A percentile compares a stretch with the other conserved stretches of the same genome.
Evolutionary conservation across 2,113 vertebrate genomes (phyloP).

Genomic region (Lanius collurio): DNA sequence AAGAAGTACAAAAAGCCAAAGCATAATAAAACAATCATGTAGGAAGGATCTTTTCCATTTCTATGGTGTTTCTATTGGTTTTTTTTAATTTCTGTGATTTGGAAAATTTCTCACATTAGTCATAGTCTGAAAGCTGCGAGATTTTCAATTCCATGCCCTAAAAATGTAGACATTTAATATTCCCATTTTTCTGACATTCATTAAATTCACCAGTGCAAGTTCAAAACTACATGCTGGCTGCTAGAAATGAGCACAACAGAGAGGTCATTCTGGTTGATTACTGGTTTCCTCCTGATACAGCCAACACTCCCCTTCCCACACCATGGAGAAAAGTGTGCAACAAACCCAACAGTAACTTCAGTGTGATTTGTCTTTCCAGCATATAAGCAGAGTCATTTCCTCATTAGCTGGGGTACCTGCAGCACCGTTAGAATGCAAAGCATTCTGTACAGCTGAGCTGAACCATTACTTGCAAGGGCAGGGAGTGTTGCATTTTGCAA

Average conservation of each 20-base stretch:
- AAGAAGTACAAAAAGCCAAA: background rate
- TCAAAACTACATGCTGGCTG: background rate
- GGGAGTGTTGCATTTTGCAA: background rate
- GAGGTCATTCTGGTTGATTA: background rate
- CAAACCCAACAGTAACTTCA: background rate
- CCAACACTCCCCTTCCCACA: background rate
- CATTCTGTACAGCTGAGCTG: background rate
- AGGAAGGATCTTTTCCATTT: background rate
- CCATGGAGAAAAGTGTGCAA: background rate
- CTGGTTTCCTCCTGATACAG: background rate
- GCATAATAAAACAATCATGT: background rate
- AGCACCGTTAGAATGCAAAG: background rate
- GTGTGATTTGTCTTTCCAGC: background rate
- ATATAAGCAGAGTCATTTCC: rapidly evolving
- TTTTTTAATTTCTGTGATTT: background rate
- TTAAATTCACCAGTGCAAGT: background rate
- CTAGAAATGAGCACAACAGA: background rate
- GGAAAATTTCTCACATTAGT: background rate
- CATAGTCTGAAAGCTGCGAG: background rate
- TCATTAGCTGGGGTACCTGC: background rate
- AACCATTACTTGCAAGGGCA: background rate
- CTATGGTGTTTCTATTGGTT: background rate
- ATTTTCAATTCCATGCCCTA: background rate
- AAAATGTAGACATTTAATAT: background rate
- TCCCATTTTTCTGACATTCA: background rate